phyloP scores from a whole-genome alignment of 2,113 vertebrate genomes.

The Australoheros scitulus region DNA sequence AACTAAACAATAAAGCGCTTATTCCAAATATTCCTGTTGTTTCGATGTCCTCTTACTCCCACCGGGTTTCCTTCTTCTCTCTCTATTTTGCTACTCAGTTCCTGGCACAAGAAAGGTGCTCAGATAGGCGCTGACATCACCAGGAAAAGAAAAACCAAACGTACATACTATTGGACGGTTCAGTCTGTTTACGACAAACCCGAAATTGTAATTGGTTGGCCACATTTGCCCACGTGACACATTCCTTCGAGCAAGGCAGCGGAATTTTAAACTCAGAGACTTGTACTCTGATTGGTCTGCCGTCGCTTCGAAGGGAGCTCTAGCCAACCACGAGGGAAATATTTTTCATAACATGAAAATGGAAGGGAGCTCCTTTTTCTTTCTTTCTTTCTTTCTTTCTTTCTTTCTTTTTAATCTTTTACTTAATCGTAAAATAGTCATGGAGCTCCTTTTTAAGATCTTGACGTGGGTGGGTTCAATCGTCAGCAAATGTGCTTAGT shows the following conservation, averaged over 20 bases:
- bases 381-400: too few relatives aligned
- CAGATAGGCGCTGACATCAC: constrained; percentile 37
- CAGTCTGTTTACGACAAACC: constrained; percentile 46
- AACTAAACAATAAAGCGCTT: background rate
- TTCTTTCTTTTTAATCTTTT: too few relatives aligned
- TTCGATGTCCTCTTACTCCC: constrained; percentile 2
- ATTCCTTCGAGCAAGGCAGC: background rate
- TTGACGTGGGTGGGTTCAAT: too few relatives aligned
- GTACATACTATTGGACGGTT: constrained; percentile 27
- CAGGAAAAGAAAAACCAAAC: constrained; percentile 4
- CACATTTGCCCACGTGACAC: constrained; percentile 7
- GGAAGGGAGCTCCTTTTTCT: background rate
- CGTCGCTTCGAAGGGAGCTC: constrained; percentile 3
- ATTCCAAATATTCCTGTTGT: background rate
- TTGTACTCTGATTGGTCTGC: constrained; percentile 25
- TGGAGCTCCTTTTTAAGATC: background rate
- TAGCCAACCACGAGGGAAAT: background rate
- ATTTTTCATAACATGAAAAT: background rate
- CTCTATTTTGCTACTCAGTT: constrained; percentile 20
- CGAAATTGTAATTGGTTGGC: constrained; percentile 19
- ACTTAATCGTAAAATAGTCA: background rate
- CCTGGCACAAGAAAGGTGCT: constrained; percentile 40
- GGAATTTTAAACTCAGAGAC: constrained; percentile 23
- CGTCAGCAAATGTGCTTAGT: background rate
- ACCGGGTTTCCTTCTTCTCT: constrained; percentile 16